Evolutionary conservation across 2,888 invertebrate genomes (phyloP).

Genomic region (Oscheius sp.): DNA sequence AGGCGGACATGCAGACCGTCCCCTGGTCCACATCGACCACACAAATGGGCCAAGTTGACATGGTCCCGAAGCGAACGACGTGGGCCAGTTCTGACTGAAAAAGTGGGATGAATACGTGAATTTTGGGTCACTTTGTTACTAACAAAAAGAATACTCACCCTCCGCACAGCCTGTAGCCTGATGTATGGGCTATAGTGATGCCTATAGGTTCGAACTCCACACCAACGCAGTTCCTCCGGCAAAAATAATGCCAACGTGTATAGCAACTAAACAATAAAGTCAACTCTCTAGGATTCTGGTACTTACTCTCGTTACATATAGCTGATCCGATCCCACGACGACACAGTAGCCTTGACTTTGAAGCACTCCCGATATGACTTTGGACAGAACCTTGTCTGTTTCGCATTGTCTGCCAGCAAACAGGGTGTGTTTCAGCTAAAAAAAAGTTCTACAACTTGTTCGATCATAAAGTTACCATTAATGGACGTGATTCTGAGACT

Average conservation of each 20-base stretch:
- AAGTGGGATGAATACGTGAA: background rate
- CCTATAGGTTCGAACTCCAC: constrained; percentile 59
- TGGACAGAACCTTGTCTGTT: constrained; percentile 50
- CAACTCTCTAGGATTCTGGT: background rate
- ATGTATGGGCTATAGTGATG: constrained; percentile 65
- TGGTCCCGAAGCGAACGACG: constrained; percentile 47
- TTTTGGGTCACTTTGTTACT: too few relatives aligned
- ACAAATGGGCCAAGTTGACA: constrained; percentile 64
- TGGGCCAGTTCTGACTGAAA: constrained; percentile 54
- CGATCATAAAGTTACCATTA: constrained; percentile 40
- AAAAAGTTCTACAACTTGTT: background rate
- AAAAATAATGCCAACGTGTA: constrained; percentile 64
- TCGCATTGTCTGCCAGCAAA: constrained; percentile 41
- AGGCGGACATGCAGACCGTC: constrained; percentile 63
- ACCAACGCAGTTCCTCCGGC: constrained; percentile 55
- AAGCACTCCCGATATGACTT: constrained; percentile 62
- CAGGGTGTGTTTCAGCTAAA: constrained; percentile 54
- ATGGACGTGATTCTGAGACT: constrained; percentile 41
- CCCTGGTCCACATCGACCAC: constrained; percentile 66
- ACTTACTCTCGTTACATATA: constrained; percentile 52
- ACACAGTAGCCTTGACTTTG: constrained; percentile 67
- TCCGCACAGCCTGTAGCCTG: constrained; percentile 63
- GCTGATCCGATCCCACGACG: constrained; percentile 61
- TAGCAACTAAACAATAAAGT: constrained; percentile 51
- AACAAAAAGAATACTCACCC: constrained; percentile 42